A percentile compares a stretch with the other conserved stretches of the same genome.
Conservation (phyloP, 2,113 vertebrate genomes). For the Prinia subflava region DNA sequence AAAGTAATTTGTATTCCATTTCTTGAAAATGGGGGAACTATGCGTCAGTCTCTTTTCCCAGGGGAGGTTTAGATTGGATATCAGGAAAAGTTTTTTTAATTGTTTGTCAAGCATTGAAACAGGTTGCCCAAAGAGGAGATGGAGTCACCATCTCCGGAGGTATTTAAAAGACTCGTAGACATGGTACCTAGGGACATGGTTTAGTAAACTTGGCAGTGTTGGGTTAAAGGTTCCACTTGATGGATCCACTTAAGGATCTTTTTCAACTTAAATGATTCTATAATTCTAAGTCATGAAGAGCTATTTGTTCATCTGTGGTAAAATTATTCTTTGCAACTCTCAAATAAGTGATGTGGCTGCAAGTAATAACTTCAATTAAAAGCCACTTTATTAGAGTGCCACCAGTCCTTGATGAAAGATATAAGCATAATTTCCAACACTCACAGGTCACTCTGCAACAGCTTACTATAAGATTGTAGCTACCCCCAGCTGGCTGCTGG, state of each 20-base stretch:
- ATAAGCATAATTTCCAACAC: background rate
- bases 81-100: background rate
- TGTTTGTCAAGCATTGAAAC: background rate
- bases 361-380: background rate
- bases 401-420: background rate
- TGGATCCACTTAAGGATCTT: background rate
- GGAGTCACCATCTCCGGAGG: background rate
- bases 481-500: background rate
- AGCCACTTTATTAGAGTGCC: background rate
- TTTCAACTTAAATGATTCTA: background rate
- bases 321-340: background rate
- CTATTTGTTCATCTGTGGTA: background rate
- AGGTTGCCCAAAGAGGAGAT: background rate
- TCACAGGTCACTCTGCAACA: background rate
- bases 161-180: background rate
- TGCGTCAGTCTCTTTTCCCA: background rate
- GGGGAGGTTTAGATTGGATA: background rate
- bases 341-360: background rate
- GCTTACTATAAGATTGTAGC: background rate
- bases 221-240: background rate
- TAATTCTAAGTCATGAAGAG: background rate
- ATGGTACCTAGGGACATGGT: background rate
- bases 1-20: background rate
- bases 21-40: background rate
- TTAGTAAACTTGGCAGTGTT: background rate